Percentiles rank a stretch among this genome's conserved stretches.
These are phyloP conservation scores for Panagrolaimus sp. DNA, from an alignment of 1,140 invertebrate genomes.

Conservation along the genomic window DNA sequence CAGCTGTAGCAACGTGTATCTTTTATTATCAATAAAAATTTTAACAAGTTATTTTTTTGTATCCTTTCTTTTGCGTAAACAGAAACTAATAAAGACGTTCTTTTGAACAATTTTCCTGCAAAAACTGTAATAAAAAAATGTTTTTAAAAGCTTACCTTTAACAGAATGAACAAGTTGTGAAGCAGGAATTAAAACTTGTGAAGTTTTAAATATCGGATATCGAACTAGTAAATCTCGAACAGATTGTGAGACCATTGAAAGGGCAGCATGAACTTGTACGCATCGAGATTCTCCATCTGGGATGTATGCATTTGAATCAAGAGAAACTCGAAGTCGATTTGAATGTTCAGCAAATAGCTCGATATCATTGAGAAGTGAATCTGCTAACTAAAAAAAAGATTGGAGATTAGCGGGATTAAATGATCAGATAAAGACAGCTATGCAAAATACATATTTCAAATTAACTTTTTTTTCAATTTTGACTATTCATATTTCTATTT, in stretches of 20 bases:
- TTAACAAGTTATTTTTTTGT: too few relatives aligned
- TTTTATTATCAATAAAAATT: too few relatives aligned
- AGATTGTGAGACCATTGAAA: conserved; percentile 52
- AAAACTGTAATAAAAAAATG: neutral
- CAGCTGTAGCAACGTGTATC: too few relatives aligned
- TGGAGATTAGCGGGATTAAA: neutral
- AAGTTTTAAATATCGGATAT: conserved; percentile 51
- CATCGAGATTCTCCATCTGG: conserved; percentile 48
- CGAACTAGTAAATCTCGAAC: conserved; percentile 48
- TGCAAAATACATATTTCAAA: too few relatives aligned
- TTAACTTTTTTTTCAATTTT: too few relatives aligned
- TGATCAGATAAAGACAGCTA: too few relatives aligned
- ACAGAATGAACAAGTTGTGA: conserved; percentile 52
- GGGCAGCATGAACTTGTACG: conserved; percentile 50
- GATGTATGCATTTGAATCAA: conserved; percentile 35
- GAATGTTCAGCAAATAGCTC: conserved; percentile 48
- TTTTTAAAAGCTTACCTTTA: conserved; percentile 31
- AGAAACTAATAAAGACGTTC: too few relatives aligned
- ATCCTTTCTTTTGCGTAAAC: too few relatives aligned
- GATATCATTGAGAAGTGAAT: conserved; percentile 44
- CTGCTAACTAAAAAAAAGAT: conserved; percentile 35
- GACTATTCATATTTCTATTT: too few relatives aligned
- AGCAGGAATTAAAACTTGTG: conserved; percentile 47
- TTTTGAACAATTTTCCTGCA: too few relatives aligned
- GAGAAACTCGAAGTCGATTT: conserved; percentile 40